Conservation (phyloP, 2,113 vertebrate species). For the Paramisgurnus dabryanus region DNA sequence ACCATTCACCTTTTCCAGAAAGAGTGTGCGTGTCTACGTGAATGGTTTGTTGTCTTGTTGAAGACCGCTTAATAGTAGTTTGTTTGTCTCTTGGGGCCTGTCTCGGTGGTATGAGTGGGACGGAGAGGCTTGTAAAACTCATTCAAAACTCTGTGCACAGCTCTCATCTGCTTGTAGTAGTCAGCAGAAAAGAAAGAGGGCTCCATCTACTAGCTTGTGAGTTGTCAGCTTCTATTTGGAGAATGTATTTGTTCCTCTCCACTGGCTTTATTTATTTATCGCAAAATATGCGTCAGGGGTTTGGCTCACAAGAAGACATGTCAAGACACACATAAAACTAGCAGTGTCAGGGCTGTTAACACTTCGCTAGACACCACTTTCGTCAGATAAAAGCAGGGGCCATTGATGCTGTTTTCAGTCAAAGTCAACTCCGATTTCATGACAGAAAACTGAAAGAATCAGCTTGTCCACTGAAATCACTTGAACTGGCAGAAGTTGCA, state of each 20-base stretch:
- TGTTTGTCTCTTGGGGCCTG: conserved; percentile 54
- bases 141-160: conserved; percentile 38
- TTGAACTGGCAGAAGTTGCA: conserved; percentile 22
- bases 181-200: conserved; percentile 61
- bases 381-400: conserved; percentile 43
- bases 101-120: conserved; percentile 46
- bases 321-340: conserved; percentile 56
- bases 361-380: conserved; percentile 62
- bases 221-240: conserved; percentile 70
- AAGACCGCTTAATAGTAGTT: conserved; percentile 67
- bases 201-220: conserved; percentile 57
- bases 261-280: conserved; percentile 72
- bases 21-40: conserved; percentile 61
- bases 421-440: conserved; percentile 39
- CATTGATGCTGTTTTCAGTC: conserved; percentile 51
- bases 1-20: conserved; percentile 59
- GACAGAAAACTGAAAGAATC: conserved; percentile 14
- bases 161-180: conserved; percentile 53
- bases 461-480: conserved; percentile 35
- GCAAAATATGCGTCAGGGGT: conserved; percentile 58
- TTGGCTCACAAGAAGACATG: conserved; percentile 60
- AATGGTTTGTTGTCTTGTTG: conserved; percentile 66
- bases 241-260: conserved; percentile 60
- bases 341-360: conserved; percentile 65
- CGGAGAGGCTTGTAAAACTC: conserved; percentile 59